Evolutionary conservation across 2,888 invertebrate genomes (phyloP), one percentile per base, ranked within the genome.

Genomic region (Erynnis tages): DNA sequence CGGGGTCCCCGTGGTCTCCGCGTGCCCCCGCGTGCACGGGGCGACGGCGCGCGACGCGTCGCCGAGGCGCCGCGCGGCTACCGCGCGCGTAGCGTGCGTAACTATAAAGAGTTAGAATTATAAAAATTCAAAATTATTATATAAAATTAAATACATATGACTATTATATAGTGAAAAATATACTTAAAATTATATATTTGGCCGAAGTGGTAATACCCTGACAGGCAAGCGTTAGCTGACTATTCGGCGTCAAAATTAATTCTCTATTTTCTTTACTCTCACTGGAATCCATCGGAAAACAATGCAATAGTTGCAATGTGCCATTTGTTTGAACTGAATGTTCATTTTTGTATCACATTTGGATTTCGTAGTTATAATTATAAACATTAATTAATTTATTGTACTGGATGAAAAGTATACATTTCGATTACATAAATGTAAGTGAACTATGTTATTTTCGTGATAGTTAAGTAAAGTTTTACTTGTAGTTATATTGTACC

Each of bases 161-260:
- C 79, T 87, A 88, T 86, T 87, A 86, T 87, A 85, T 86, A 86
- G 81, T 81, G 76, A 82, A 85, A 87, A 85, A 79, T 85, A 83
- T 85, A 86, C 80, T 79, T 80, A 79, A 82, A 82, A 82, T 79
- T 82, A 87, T 87, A 85, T 89, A 88, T 89, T 85, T 76, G 83
- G 82, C 82, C 85, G 83, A 84, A 83, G 88, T 91, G 93, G 93
- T 93, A 91, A 91, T 92, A 93, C 94, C 94, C 93, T 93, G 92
- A 93, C 91, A 92, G 93, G 94, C 94, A 93, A 87, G 86, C 76
- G 77, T 81, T 81, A 79, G 81, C 72, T 78, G 75, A 81, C 68
- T 80, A 73, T 88, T 88, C 76, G 86, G 81, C 77, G 68, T 86
- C 87, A 79, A 90, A 89, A 87, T 88, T 89, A 58, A 79, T 77